Evolutionary conservation across 2,797 vertebrate genomes (phyloP), one percentile per base, ranked within the genome.

Genomic region (Labeo calbasu): DNA sequence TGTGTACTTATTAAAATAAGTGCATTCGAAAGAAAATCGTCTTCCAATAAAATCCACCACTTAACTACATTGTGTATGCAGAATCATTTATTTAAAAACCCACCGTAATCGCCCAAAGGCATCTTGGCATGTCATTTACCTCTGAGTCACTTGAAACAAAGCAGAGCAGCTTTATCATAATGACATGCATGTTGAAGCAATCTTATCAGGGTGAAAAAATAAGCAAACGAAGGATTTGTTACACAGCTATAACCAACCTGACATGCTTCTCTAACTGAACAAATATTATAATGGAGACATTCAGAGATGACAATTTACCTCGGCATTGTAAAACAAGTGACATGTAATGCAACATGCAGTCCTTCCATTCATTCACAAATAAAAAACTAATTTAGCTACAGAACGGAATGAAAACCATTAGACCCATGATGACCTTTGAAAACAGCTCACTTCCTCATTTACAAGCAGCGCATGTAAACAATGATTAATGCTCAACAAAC

Each of bases 111-210:
- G 65, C 15, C 40, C 11, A 50, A 36, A 78, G 23, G 23, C 59
- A 43, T 40, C 17, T 21, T 61, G 12, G 23, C 19, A 28, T 48
- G 53, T 59, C 0, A 71, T 32, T 72, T 81, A 43, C 17, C 46
- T 48, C 3, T 25, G 43, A 65, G 57, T 59, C 57, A 59, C 28
- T 32, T 32, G 15, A 65, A 65, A 65, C 14, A 28, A 77, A 77
- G 8, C 76, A 63, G 7, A 76, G 63, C 48, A 23, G 32, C 50
- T 25, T 81, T 32, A 23, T 81, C 28, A 72, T 61, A 50, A 81
- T 50, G 40, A 72, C 53, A 32, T 57, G 55, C 3, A 63, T 48
- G 63, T 21, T 23, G 1, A 50, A 59, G 73, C 57, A 73, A 25
- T 43, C 13, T 46, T 71, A 53, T 53, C 21, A 13, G 46, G 1